Evolutionary conservation across 2,888 invertebrate species (phyloP), one percentile per base, ranked within the genome.

Genomic region (Chloromyia formosa): DNA sequence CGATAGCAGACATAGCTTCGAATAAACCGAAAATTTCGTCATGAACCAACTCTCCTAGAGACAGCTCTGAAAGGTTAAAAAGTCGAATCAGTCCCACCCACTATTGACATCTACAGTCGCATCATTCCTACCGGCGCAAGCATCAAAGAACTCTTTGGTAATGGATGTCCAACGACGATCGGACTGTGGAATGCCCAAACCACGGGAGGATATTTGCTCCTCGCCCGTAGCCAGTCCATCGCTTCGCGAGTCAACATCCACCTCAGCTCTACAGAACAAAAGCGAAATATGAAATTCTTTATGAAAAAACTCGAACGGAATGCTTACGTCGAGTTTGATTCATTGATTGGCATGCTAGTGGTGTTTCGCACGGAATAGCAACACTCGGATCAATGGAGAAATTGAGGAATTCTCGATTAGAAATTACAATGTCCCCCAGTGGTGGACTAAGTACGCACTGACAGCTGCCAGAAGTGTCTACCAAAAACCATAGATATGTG

Each of bases 1-100:
- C 98, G 80, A 99, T 98, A 0, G 98, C 98, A 0, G 98, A 97
- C 98, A 99, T 99, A 0, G 98, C 98, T 85, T 99, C 98, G 86
- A 96, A 96, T 53, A 99, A 87, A 1, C 97, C 95, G 87, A 94
- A 96, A 20, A 93, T 85, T 71, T 94, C 93, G 88, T 97, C 96
- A 81, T 97, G 97, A 7, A 97, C 87, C 42, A 98, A 86, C 85
- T 98, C 97, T 1, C 98, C 98, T 69, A 97, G 87, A 80, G 93
- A 88, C 76, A 98, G 86, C 82, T 94, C 95, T 91, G 80, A 75
- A 74, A 53, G 22, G 35, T 56, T 61, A 62, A 60, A n/a, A 53
- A 53, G 7, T 35, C 3, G 27, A 35, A 35, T 2, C 12, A 3
- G 49, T 49, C 10, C 10, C 49, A 3, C 27, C 27, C 27, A 7